Percentiles rank a stretch among this genome's conserved stretches.
These are phyloP conservation scores for Himalopsyche kuldschensis DNA, from an alignment of 2,888 invertebrate species.

Conservation along the genomic window DNA sequence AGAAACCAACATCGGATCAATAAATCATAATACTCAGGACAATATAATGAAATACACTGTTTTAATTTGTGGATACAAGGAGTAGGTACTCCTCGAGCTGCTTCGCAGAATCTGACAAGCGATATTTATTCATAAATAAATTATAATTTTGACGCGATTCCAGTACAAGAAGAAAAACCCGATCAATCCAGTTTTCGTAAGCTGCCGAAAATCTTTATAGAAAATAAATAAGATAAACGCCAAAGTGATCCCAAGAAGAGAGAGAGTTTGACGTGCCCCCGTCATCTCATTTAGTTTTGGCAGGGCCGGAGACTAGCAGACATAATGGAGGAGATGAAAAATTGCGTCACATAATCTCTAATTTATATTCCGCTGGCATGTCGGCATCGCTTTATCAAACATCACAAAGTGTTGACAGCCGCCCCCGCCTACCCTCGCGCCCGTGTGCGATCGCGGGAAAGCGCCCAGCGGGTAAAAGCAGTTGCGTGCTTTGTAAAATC, in stretches of 20 bases:
- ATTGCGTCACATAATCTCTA: slow-evolving; percentile 56
- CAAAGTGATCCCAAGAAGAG: not conserved
- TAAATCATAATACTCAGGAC: too few species aligned
- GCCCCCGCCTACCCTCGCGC: slow-evolving; percentile 3
- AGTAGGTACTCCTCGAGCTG: not conserved
- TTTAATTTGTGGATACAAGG: too few species aligned
- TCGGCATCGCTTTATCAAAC: slow-evolving; percentile 38
- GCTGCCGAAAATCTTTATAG: slow-evolving; percentile 17
- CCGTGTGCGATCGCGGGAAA: not conserved
- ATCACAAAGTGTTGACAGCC: slow-evolving; percentile 29
- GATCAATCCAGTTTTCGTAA: not conserved
- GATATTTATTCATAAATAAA: slow-evolving; percentile 4
- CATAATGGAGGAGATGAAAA: slow-evolving; percentile 48
- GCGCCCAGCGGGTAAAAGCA: not conserved
- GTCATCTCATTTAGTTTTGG: slow-evolving; percentile 6
- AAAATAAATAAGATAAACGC: slow-evolving; percentile 18
- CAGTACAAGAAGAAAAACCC: not conserved
- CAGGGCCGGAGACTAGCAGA: slow-evolving; percentile 10
- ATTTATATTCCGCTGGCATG: slow-evolving; percentile 55
- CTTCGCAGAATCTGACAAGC: not conserved
- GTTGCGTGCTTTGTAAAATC: not conserved
- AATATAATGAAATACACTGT: too few species aligned
- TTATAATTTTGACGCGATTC: not conserved
- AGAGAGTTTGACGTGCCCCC: slow-evolving; percentile 13
- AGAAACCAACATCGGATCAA: too few species aligned